Evolutionary conservation across 1,140 invertebrate genomes (phyloP).

Genomic region (Drosophila tristis): DNA sequence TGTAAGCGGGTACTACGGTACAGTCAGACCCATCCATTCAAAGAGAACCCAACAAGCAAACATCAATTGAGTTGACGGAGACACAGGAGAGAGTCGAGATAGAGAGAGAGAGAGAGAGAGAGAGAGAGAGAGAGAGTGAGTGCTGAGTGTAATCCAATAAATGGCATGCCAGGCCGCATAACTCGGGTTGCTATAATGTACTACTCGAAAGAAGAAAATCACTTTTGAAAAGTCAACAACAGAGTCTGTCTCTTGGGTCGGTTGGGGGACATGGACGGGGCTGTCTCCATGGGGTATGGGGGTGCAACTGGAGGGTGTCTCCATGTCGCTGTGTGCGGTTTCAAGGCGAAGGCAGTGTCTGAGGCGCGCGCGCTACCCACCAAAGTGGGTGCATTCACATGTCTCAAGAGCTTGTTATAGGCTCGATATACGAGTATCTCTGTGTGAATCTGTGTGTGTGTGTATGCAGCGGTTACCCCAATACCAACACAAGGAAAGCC

Average conservation of each 20-base stretch:
- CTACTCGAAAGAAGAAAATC: conserved; percentile 74
- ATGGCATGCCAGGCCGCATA: conserved; percentile 64
- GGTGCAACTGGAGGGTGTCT: conserved; percentile 55
- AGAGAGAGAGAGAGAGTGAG: background rate
- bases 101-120: background rate
- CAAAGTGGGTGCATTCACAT: conserved; percentile 84
- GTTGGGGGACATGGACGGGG: background rate
- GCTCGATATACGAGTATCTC: conserved; percentile 67
- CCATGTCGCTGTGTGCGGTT: conserved; percentile 57
- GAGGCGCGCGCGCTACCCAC: conserved; percentile 52
- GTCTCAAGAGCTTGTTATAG: conserved; percentile 84
- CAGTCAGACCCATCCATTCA: conserved; percentile 9
- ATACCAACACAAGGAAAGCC: conserved; percentile 28
- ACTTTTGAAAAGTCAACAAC: conserved; percentile 83
- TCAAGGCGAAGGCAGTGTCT: conserved; percentile 49
- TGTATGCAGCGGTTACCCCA: conserved; percentile 30
- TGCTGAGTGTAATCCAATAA: conserved; percentile 70
- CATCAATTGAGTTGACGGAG: conserved; percentile 45
- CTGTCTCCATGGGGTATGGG: conserved; percentile 7
- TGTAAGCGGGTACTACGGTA: conserved; percentile 15
- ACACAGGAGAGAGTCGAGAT: no score
- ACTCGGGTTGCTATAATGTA: conserved; percentile 74
- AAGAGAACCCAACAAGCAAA: conserved; percentile 5
- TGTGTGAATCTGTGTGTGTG: conserved; percentile 10
- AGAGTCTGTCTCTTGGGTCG: conserved; percentile 46